Conservation (phyloP, 2,113 vertebrate species). For the Tyrannus savana region DNA sequence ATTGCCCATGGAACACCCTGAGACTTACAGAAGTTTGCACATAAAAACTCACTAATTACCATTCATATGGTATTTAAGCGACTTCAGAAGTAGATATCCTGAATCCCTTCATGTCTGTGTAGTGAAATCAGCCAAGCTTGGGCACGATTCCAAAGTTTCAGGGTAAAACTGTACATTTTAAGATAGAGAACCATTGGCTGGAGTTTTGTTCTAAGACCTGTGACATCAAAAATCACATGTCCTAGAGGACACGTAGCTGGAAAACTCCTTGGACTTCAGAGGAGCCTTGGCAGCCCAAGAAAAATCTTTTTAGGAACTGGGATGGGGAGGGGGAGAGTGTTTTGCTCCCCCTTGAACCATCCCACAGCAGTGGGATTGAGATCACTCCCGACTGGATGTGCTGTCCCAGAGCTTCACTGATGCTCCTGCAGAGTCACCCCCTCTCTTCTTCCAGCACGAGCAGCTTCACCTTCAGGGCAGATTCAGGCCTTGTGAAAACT, state of each 20-base stretch:
- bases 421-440: not conserved
- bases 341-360: not conserved
- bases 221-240: not conserved
- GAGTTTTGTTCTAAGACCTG: not conserved
- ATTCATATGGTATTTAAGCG: not conserved
- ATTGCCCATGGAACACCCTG: not conserved
- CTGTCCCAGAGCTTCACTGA: not conserved
- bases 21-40: not conserved
- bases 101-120: not conserved
- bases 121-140: not conserved
- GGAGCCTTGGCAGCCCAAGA: not conserved
- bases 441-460: not conserved
- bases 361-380: not conserved
- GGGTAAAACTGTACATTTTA: not conserved
- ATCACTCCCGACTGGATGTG: not conserved
- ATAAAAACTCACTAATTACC: not conserved
- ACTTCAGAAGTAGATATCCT: not conserved
- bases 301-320: not conserved
- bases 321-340: not conserved
- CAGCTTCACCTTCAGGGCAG: not conserved
- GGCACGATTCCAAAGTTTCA: not conserved
- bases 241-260: not conserved
- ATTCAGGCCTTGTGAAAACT: not conserved
- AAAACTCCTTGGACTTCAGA: not conserved
- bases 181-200: not conserved